Evolutionary conservation across 2,113 vertebrate species (phyloP), one percentile per base, ranked within the genome.

Genomic region (Hyaena hyaena): DNA sequence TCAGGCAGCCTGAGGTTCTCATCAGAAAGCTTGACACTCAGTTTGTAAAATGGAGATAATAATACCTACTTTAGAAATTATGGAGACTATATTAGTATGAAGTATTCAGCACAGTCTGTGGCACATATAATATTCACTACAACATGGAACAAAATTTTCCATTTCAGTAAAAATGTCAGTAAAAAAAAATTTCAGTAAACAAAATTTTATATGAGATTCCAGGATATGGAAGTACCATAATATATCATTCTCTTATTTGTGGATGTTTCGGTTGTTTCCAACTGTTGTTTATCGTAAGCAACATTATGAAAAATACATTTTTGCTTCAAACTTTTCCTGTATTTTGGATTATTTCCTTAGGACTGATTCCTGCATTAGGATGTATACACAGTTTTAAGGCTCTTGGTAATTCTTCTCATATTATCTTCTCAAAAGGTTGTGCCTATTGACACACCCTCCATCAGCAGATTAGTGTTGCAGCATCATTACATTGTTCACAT

Each of bases 361-460:
- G 7, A 63, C 48, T 15, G 15, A 88, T 77, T 63, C 63, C 24
- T 48, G n/a, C 8, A 24, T 39, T 31, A 63, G 91, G 66, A 4
- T 7, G 11, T 69, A 11, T 21, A 53, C 65, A 33, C 28, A 71
- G 71, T 88, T 86, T 48, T 76, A 86, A 90, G 68, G n/a, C 33
- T 73, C 53, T 94, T 88, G 17, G 11, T 84, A 92, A 94, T 92
- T 88, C 28, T 69, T 83, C 83, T 28, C 39, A 84, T 71, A 10
- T 65, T 73, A 88, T 68, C 43, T 43, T n/a, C 35, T 94, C 63
- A n/a, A 50, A 86, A 86, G 2, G 33, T 61, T 50, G 15, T 5
- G 50, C 77, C 23, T 69, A 35, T 33, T 93, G 76, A 21, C 10
- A 87, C 6, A 23, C 16, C 11, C 17, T 50, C 9, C 61, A 79